Evolutionary conservation across 2,888 invertebrate genomes (phyloP), one percentile per base, ranked within the genome.

Genomic region (Dioctria linearis): DNA sequence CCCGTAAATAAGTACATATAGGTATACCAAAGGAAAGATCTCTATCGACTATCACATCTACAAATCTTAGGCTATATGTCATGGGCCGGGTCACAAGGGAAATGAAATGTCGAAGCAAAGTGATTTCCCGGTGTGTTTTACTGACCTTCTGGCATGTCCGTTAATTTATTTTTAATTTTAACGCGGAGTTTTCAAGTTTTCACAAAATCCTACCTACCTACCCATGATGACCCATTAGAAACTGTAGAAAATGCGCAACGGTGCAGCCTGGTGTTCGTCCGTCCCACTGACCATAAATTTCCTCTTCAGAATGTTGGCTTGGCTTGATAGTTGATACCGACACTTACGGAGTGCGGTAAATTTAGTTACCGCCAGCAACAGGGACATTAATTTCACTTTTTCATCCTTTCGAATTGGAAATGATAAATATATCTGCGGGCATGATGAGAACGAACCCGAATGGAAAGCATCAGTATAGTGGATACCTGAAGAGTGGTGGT

Each of bases 121-220:
- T 76, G 76, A 76, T 63, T 76, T 57, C n/a, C 49, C 46, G 39
- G n/a, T 8, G 6, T 63, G 61, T 25, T 42, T 46, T 49, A 57
- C 49, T 63, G 63, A 76, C 76, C 76, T 6, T 37, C 5, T 49
- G 76, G 11, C 39, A 25, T 46, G 76, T 46, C 13, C 5, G 61
- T 76, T 76, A 76, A 76, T 76, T 76, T 76, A 76, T 76, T 76
- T 76, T 76, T 76, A 76, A 76, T 76, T 76, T 76, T 63, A 49
- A 76, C 25, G 25, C 63, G 37, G 63, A 25, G 8, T 39, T 5
- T 63, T 54, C 57, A 25, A 25, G 13, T 59, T 63, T 63, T 49
- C 46, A 46, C n/a, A 2, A 63, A 63, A 76, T 25, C 25, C 25
- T 25, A 25, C 25, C 25, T 25, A 25, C 25, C 25, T 25, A n/a